phyloP scores from a whole-genome alignment of 2,797 vertebrate species.

The Ctenopoma kingsleyae region DNA sequence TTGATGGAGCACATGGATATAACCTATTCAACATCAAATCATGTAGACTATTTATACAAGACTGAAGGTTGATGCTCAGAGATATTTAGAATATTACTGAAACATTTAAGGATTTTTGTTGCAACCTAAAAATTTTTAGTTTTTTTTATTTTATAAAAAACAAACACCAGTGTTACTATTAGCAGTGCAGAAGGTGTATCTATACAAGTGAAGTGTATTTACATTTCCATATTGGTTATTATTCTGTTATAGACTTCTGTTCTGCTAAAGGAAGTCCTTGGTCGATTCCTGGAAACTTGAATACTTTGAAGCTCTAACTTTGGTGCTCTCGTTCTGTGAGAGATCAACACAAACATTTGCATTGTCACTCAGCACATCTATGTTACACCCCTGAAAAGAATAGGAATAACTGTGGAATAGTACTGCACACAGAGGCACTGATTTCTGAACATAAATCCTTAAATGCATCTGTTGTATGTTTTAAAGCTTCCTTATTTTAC shows the following conservation, averaged over 20 bases:
- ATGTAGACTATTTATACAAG: not conserved
- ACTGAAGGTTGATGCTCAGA: not conserved
- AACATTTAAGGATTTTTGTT: not conserved
- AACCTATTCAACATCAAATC: not conserved
- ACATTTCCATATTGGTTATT: not conserved
- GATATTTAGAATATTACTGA: not conserved
- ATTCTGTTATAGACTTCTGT: not conserved
- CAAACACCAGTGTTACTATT: not conserved
- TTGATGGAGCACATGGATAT: slow-evolving; percentile 9
- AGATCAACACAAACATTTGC: not conserved
- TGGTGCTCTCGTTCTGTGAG: not conserved
- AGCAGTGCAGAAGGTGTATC: not conserved
- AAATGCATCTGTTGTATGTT: not conserved
- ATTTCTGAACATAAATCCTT: not conserved
- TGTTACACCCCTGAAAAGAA: not conserved
- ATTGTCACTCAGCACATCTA: not conserved
- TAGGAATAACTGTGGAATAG: not conserved
- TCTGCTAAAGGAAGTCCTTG: not conserved
- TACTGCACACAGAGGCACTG: not conserved
- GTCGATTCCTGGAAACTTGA: not conserved
- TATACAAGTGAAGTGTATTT: slow-evolving; percentile 3
- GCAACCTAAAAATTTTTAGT: not conserved
- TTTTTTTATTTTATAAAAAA: not conserved
- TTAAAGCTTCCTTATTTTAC: not conserved
- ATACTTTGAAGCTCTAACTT: not conserved